Percentiles rank a stretch among this genome's conserved stretches.
Conservation (phyloP, 2,888 invertebrate species). For the Agonopterix subpropinquella region DNA sequence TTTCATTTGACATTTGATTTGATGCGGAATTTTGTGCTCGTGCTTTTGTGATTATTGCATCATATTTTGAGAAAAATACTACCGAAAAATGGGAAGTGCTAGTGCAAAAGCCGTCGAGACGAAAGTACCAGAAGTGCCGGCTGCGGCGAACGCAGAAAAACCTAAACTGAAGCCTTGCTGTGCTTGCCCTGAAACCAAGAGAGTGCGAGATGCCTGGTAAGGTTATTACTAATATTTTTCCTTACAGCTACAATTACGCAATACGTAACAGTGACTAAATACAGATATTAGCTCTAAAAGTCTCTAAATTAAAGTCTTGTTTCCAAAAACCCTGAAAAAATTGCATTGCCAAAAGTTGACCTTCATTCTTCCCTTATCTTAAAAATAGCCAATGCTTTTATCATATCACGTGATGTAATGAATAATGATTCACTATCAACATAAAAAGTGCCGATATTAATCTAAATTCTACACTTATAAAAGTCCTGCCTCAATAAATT, state of each 20-base stretch:
- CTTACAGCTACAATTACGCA: constrained; percentile 72
- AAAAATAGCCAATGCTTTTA: too few species aligned
- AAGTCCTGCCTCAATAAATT: too few species aligned
- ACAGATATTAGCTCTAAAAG: not conserved
- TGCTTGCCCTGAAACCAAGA: constrained; percentile 97
- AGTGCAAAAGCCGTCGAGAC: constrained; percentile 60
- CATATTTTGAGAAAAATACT: not conserved
- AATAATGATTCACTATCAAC: too few species aligned
- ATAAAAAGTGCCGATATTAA: too few species aligned
- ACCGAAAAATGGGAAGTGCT: constrained; percentile 54
- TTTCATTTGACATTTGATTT: not conserved
- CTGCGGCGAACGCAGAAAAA: constrained; percentile 66
- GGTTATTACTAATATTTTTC: constrained; percentile 37
- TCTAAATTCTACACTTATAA: too few species aligned
- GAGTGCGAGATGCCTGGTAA: constrained; percentile 93
- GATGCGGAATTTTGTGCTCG: not conserved
- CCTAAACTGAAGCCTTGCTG: constrained; percentile 96
- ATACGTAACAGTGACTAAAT: constrained; percentile 10
- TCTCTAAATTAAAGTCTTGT: not conserved
- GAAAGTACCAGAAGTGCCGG: constrained; percentile 40
- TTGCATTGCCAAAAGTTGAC: not conserved
- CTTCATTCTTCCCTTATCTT: not conserved
- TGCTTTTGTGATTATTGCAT: constrained; percentile 3
- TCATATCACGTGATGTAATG: too few species aligned
- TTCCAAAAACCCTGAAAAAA: too few species aligned